Evolutionary conservation across 1,140 invertebrate genomes (phyloP).

Genomic region (Magallana angulata): DNA sequence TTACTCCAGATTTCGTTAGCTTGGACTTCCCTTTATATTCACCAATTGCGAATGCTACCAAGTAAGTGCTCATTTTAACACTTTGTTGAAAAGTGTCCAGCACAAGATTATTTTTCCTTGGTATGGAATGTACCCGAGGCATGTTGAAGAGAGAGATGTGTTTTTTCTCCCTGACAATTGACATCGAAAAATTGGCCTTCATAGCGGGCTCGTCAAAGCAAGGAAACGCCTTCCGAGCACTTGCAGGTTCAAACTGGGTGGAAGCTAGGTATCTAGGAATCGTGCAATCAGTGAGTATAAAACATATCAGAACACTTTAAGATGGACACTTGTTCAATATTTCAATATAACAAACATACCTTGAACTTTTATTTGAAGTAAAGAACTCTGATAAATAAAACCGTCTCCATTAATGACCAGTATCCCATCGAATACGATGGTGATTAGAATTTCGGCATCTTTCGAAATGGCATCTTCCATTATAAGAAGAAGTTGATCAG

Average conservation of each 20-base stretch:
- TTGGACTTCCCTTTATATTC: conserved; percentile 86
- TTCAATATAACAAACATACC: conserved; percentile 78
- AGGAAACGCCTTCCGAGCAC: conserved; percentile 87
- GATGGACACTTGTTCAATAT: background rate
- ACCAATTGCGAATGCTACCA: conserved; percentile 91
- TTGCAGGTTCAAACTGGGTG: conserved; percentile 73
- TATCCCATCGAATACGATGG: conserved; percentile 90
- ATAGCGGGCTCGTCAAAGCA: conserved; percentile 96
- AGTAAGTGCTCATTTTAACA: conserved; percentile 91
- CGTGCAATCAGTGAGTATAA: background rate
- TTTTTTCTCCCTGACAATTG: conserved; percentile 84
- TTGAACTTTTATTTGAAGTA: conserved; percentile 86
- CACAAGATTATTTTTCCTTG: conserved; percentile 81
- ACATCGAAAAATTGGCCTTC: conserved; percentile 91
- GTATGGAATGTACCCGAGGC: conserved; percentile 74
- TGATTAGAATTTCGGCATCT: conserved; percentile 81
- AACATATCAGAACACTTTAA: background rate
- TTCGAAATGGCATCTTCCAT: conserved; percentile 76
- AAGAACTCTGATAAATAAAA: conserved; percentile 95
- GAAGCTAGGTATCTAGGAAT: conserved; percentile 67
- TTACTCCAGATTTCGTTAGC: conserved; percentile 80
- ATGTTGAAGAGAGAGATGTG: conserved; percentile 91
- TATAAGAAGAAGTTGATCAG: conserved; percentile 92
- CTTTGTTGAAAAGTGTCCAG: conserved; percentile 87
- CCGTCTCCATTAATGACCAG: conserved; percentile 89